Base-by-base conservation (phyloP, 2,113 vertebrate species). In the Pithys albifrons region DNA sequence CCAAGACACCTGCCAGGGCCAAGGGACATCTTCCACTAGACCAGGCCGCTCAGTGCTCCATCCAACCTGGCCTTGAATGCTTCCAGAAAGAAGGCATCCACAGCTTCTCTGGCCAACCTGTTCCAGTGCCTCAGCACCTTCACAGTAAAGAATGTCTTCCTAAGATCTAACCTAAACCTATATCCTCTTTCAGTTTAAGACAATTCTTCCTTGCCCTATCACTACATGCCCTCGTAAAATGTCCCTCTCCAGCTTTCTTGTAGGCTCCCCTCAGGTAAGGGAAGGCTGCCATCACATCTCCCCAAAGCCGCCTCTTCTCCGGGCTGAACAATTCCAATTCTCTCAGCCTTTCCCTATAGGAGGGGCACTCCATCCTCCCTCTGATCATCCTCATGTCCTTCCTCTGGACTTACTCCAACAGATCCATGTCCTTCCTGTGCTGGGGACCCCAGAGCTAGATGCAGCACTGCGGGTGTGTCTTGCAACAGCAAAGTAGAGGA, bases 1-100 rank as follows among this genome's bases (percentile, higher is more conserved):
- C 29, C 64, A 62, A 48, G 4, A 0, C 7, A 7, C 5, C 10
- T 28, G 8, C 19, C 27, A 3, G 25, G 51, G 25, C 17, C 20
- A 58, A 59, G 23, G 12, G 12, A 46, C 25, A 57, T 7, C 5
- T 65, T 43, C 18, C 24, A 54, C 16, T 48, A 29, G 6, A 20
- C 20, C 24, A 75, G 10, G 46, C 0, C 52, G 19, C 24, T 48
- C 39, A 82, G 49, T 46, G 39, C 10, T 24, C 10, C n/a, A 52
- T 9, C 16, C 37, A 67, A 5, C 8, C 28, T 14, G 15, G 23
- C 29, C 9, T 41, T 48, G 33, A 74, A 67, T 10, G 17, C 5
- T n/a, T 13, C 10, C 46, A 74, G 8, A 4, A 7, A 39, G 9
- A 13, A 7, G 12, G 15, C 28, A 59, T 14, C 24, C 51, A 31